Percentiles rank a stretch among this genome's conserved stretches.
phyloP scores from a whole-genome alignment of 2,797 vertebrate species.

The Luscinia luscinia region DNA sequence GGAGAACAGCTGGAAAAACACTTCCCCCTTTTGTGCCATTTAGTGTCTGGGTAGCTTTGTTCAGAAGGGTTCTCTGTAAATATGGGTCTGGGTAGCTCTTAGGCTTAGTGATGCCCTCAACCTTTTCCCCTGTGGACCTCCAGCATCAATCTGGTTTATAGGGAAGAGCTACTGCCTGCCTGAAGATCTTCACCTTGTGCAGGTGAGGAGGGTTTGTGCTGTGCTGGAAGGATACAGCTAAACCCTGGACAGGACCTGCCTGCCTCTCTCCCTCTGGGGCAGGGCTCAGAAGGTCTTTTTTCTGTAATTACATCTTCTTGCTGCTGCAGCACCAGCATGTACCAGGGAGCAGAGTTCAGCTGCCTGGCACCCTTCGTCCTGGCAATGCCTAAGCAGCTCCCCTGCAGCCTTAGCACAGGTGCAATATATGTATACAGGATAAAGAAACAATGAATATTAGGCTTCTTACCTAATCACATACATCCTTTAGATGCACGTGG shows the following conservation, averaged over 20 bases:
- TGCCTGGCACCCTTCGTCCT: neutral
- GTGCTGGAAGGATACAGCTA: neutral
- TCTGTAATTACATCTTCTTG: neutral
- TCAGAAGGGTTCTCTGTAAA: neutral
- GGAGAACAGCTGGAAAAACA: neutral
- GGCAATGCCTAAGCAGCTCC: neutral
- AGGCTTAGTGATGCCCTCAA: neutral
- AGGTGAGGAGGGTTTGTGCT: neutral
- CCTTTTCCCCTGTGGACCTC: neutral
- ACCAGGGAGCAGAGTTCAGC: neutral
- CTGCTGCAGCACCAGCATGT: neutral
- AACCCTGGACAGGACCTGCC: neutral
- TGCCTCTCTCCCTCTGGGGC: neutral
- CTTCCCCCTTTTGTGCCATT: neutral
- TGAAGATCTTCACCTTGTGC: neutral
- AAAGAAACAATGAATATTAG: neutral
- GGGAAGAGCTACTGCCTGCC: neutral
- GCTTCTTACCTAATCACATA: neutral
- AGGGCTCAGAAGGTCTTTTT: neutral
- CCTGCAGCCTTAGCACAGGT: neutral
- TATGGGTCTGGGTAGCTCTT: neutral
- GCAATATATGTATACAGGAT: neutral
- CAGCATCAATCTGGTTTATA: neutral
- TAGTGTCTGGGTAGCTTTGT: neutral
- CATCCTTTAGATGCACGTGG: neutral